phyloP scores from a whole-genome alignment of 2,113 vertebrate species.

The Sander lucioperca region DNA sequence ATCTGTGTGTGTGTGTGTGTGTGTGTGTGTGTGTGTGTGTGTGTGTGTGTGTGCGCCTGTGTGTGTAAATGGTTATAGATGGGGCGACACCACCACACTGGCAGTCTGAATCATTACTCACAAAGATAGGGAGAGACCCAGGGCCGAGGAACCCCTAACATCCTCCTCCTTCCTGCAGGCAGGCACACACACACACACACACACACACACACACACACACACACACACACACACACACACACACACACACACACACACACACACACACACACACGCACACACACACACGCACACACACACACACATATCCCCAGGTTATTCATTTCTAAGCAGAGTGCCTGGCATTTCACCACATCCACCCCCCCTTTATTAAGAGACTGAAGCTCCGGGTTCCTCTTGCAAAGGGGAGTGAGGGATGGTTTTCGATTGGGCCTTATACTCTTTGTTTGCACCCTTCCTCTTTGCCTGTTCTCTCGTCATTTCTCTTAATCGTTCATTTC shows the following conservation, averaged over 20 bases:
- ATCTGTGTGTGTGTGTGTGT: constrained; percentile 44
- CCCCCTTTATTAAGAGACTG: constrained; percentile 72
- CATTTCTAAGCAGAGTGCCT: constrained; percentile 74
- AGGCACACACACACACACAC: too few species aligned
- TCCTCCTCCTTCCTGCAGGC: constrained; percentile 52
- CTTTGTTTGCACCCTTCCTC: constrained; percentile 67
- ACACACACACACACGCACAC: constrained; percentile 38
- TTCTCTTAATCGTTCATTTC: constrained; percentile 60
- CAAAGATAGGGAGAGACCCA: constrained; percentile 79
- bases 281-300: constrained; percentile 29
- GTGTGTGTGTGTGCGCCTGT: constrained; percentile 19
- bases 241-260: constrained; percentile 10
- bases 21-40: constrained; percentile 31
- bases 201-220: background rate
- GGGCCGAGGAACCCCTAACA: constrained; percentile 70
- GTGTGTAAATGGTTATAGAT: constrained; percentile 83
- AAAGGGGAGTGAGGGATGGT: constrained; percentile 58
- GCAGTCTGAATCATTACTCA: constrained; percentile 85
- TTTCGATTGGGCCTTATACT: constrained; percentile 61
- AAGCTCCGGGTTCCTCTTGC: constrained; percentile 42
- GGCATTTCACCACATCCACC: constrained; percentile 70
- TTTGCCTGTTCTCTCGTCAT: constrained; percentile 47
- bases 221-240: too few species aligned
- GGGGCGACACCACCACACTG: constrained; percentile 74
- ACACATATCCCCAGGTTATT: constrained; percentile 67